These are phyloP conservation scores for Gavia stellata DNA, from an alignment of 2,113 vertebrate species.

Conservation along the genomic window DNA sequence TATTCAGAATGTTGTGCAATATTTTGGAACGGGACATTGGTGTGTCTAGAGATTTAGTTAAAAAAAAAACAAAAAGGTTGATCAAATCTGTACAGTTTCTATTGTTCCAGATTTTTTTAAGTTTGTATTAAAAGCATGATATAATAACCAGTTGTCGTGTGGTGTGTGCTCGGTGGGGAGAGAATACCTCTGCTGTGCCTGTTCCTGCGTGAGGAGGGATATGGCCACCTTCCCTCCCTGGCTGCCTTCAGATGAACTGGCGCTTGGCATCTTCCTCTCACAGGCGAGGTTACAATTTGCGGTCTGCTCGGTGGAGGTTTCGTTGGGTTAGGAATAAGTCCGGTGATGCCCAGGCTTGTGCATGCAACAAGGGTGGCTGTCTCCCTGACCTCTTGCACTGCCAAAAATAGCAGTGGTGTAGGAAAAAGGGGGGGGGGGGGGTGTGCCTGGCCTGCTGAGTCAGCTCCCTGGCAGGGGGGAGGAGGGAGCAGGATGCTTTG, in stretches of 20 bases:
- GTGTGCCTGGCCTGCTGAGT: not conserved
- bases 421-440: accelerated
- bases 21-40: slow-evolving; percentile 80
- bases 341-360: not conserved
- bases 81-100: slow-evolving; percentile 88
- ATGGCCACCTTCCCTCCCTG: accelerated
- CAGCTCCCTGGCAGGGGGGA: not conserved
- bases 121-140: slow-evolving; percentile 91
- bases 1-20: slow-evolving; percentile 87
- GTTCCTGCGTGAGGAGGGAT: not conserved
- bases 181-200: accelerated
- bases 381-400: not conserved
- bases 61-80: slow-evolving; percentile 72
- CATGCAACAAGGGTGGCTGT: not conserved
- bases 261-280: accelerated
- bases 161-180: not conserved
- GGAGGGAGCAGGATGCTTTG: accelerated
- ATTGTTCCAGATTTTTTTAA: slow-evolving; percentile 89
- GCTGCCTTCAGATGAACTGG: accelerated
- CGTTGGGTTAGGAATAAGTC: not conserved
- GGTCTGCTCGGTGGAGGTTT: accelerated
- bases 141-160: slow-evolving; percentile 49
- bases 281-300: not conserved
- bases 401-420: not conserved
- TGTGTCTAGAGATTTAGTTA: slow-evolving; percentile 82